A percentile compares a stretch with the other conserved stretches of the same genome.
Conservation (phyloP, 1,140 invertebrate species). For the Potamilus streckersoni region DNA sequence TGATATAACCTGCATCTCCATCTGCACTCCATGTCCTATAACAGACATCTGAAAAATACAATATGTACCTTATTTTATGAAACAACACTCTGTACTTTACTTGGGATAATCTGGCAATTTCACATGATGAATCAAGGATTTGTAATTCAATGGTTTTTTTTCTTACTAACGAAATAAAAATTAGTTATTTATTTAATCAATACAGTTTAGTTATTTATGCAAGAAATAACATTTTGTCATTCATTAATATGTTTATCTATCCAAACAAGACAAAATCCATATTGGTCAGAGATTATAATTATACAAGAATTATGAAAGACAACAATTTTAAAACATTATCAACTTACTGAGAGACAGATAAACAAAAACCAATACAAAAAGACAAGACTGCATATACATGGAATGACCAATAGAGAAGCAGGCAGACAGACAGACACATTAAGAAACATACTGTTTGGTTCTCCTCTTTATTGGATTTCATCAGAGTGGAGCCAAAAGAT, state of each 20-base stretch:
- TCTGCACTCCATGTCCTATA: background rate
- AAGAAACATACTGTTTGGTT: background rate
- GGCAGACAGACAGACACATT: background rate
- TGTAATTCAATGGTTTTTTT: no score
- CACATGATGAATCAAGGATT: no score
- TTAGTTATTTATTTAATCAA: background rate
- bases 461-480: conserved; percentile 39
- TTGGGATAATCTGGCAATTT: no score
- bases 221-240: background rate
- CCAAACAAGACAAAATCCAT: background rate
- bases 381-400: background rate
- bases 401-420: background rate
- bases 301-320: background rate
- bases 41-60: no score
- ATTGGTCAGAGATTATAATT: background rate
- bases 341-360: background rate
- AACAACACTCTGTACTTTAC: no score
- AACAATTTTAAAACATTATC: background rate
- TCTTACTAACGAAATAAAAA: background rate
- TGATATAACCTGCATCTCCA: conserved; percentile 38
- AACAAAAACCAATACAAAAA: background rate
- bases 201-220: background rate
- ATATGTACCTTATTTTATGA: no score
- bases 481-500: conserved; percentile 60
- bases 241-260: background rate